Evolutionary conservation across 2,888 invertebrate genomes (phyloP), one percentile per base, ranked within the genome.

Genomic region (Poecilus cupreus): DNA sequence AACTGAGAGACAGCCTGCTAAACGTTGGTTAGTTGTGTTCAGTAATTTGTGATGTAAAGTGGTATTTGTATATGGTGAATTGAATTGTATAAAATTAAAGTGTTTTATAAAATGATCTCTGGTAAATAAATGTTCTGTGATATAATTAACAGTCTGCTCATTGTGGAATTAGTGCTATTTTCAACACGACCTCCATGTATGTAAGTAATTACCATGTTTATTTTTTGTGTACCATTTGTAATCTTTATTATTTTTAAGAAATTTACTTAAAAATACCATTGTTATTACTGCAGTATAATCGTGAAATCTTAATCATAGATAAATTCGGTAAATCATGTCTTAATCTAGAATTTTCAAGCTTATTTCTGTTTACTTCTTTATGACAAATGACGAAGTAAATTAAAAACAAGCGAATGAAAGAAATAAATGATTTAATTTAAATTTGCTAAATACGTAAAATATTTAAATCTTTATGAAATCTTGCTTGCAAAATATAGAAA

Each of bases 41-140:
- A 72, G 70, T 70, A 72, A 72, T 80, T 80, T 80, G 80, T 72
- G 80, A 72, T 54, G 80, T 80, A 46, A 51, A 64, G 80, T 72
- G 54, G 72, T 72, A 80, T 49, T 80, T 39, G 32, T 68, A 54
- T 39, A 49, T 54, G 57, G 80, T 80, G 80, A 72, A 80, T 77
- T 64, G 46, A 77, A 77, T 77, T 57, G 57, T 57, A 76, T 76
- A 37, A 76, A 76, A 68, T 76, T 37, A 10, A 75, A 77, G 77
- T 77, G 77, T 77, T 60, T 37, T 72, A 72, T 51, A 80, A 80
- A 72, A 80, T 80, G 80, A 80, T 80, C 80, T 80, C 80, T 80
- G 80, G 37, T 39, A 72, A 80, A 80, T 80, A 80, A 51, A 57
- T 80, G 80, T 80, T 72, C 80, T 80, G 80, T 80, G 80, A 80